A percentile compares a stretch with the other conserved stretches of the same genome.
phyloP scores from a whole-genome alignment of 2,888 invertebrate species.

The Liodrosophila aerea region DNA sequence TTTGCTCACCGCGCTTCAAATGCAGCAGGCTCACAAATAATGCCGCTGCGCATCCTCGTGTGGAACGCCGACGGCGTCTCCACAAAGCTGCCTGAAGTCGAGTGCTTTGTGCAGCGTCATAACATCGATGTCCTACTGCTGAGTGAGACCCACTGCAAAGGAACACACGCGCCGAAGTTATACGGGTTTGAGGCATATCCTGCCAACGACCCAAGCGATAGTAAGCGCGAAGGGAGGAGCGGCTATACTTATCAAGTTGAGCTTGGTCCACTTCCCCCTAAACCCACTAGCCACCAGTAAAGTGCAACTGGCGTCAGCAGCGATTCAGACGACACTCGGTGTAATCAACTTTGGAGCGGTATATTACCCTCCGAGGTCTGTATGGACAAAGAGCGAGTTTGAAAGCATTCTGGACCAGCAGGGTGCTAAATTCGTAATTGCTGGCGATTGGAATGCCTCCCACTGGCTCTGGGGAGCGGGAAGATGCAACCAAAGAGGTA shows the following conservation, averaged over 20 bases:
- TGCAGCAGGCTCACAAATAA: neutral
- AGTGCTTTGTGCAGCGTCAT: too few species aligned
- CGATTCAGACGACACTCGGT: neutral
- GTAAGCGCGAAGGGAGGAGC: conserved; percentile 10
- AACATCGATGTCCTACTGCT: too few species aligned
- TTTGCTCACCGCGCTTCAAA: too few species aligned
- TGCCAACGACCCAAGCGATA: neutral
- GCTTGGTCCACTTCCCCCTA: conserved; percentile 9
- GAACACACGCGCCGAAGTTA: neutral
- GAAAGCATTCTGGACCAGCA: neutral
- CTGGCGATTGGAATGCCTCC: conserved; percentile 12
- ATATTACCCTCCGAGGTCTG: neutral
- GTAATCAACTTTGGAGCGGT: neutral
- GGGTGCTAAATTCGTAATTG: neutral
- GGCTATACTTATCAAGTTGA: conserved; percentile 3
- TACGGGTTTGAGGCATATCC: neutral
- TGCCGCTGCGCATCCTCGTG: neutral
- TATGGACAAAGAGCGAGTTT: neutral
- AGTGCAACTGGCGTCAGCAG: conserved; percentile 3
- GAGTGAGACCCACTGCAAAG: neutral
- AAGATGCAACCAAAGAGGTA: conserved; percentile 8
- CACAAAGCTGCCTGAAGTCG: neutral
- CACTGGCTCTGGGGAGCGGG: conserved; percentile 16
- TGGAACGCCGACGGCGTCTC: conserved; percentile 1
- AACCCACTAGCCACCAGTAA: neutral